Evolutionary conservation across 2,113 vertebrate genomes (phyloP).

Genomic region (Mellivora capensis): DNA sequence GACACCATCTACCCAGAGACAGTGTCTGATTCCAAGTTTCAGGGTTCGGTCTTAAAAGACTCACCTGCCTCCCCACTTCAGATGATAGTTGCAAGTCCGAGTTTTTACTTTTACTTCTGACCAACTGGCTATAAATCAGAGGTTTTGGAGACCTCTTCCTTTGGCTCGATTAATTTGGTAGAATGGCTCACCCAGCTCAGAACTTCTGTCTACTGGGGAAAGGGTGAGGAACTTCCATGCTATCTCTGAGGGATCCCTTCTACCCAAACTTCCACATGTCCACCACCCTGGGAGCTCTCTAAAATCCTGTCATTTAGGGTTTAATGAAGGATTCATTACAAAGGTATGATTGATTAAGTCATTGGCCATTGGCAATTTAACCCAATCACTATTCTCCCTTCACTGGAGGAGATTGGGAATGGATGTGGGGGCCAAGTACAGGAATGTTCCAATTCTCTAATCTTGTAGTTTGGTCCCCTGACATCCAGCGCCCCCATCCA

Average conservation of each 20-base stretch:
- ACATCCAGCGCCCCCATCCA: neutral
- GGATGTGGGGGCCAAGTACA: neutral
- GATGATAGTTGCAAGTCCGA: neutral
- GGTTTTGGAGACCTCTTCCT: neutral
- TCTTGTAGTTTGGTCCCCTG: neutral
- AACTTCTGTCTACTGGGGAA: neutral
- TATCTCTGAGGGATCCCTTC: neutral
- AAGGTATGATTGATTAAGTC: neutral
- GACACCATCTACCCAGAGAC: neutral
- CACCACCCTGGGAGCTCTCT: neutral
- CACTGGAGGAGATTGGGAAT: neutral
- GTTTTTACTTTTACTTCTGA: neutral
- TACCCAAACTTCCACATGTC: neutral
- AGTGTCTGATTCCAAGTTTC: neutral
- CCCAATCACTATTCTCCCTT: neutral
- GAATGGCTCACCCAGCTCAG: neutral
- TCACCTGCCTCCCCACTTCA: neutral
- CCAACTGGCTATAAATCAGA: neutral
- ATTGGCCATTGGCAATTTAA: neutral
- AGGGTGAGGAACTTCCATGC: neutral
- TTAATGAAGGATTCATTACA: neutral
- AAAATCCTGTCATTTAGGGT: neutral
- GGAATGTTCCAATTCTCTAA: neutral
- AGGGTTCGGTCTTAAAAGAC: neutral
- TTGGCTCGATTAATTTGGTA: neutral